Base-by-base conservation (phyloP, 2,113 vertebrate species). In the Gallinago media region DNA sequence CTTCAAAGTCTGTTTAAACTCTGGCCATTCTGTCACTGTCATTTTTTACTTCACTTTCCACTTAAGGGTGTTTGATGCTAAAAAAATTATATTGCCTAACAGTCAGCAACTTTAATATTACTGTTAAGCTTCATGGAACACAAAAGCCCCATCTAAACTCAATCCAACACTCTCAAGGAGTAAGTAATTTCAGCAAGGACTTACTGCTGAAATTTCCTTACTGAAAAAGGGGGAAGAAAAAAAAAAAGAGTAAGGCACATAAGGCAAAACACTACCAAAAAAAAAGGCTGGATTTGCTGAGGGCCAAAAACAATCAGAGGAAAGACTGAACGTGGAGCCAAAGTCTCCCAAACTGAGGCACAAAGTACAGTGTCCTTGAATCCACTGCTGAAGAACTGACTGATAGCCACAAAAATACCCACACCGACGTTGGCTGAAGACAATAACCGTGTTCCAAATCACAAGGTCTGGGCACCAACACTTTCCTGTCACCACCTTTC, bases 301-400 rank as follows among this genome's bases (percentile, higher is more conserved):
- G 5, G 22, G 15, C 2, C 36, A 63, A 58, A 86, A 62, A 11
- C 29, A 0, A 27, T 22, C 38, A 44, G 4, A 56, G 11, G 14
- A 76, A 72, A 63, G 27, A 65, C 6, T 76, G 11, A 66, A 55
- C 0, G 0, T 12, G 13, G 19, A 0, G 1, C 17, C 5, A 27
- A 46, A 8, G 13, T 12, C 50, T 85, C 44, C 22, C 7, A 27
- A 12, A 46, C 8, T 65, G 32, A 20, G 13, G n/a, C 10, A 66
- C 3, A 15, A 21, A 32, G n/a, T 38, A 75, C 18, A 50, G 8
- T 9, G 54, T 25, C 31, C 23, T 62, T 52, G 8, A 84, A 40
- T 40, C n/a, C 50, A 71, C 11, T 67, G 11, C 42, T 36, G 23
- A 46, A 71, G 23, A 81, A 44, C 19, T 46, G 62, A 85, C 29